Conservation (phyloP, 1,140 invertebrate species). For the Maniola jurtina region DNA sequence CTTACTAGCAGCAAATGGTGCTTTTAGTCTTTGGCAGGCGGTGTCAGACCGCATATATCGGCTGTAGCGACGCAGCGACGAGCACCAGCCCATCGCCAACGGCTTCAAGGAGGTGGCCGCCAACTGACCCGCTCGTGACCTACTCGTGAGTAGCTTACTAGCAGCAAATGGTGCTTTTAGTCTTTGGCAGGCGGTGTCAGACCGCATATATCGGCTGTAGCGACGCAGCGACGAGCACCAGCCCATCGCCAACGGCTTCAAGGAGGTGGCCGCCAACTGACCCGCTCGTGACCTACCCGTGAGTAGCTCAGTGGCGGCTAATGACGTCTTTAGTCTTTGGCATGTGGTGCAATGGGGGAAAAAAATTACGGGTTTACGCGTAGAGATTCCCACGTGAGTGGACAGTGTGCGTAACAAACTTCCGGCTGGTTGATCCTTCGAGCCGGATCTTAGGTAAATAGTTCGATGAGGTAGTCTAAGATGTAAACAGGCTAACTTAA, state of each 20-base stretch:
- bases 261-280: slow-evolving; percentile 73
- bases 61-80: slow-evolving; percentile 95
- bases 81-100: slow-evolving; percentile 59
- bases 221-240: slow-evolving; percentile 86
- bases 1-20: background rate
- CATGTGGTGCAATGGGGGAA: no score
- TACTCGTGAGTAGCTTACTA: slow-evolving; percentile 4
- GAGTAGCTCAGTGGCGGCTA: background rate
- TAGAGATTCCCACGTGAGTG: no score
- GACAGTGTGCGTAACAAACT: no score
- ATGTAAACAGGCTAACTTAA: no score
- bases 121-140: slow-evolving; percentile 55
- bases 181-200: no score
- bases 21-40: background rate
- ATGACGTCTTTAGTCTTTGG: background rate
- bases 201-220: slow-evolving; percentile 79
- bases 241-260: slow-evolving; percentile 60
- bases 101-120: slow-evolving; percentile 70
- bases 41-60: slow-evolving; percentile 88
- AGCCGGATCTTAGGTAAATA: no score
- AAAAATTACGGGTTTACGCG: background rate
- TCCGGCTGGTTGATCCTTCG: no score
- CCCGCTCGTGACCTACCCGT: slow-evolving; percentile 22
- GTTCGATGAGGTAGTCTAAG: no score
- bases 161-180: background rate